Conservation (phyloP, 2,888 invertebrate genomes). For the Erannis defoliaria region DNA sequence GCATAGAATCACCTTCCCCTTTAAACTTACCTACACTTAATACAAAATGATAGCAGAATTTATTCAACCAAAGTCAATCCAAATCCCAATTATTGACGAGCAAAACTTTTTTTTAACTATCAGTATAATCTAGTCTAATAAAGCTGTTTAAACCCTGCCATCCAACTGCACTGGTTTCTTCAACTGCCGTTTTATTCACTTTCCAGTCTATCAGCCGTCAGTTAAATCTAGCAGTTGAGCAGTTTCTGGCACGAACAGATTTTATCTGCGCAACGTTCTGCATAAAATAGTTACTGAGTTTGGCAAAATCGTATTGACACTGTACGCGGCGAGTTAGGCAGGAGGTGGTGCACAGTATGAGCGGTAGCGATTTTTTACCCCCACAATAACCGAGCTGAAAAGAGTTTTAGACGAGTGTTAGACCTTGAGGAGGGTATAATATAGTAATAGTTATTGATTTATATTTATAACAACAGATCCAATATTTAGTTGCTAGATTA, state of each 20-base stretch:
- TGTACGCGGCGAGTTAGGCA: constrained; percentile 44
- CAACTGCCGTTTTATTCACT: constrained; percentile 21
- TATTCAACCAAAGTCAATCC: too few species aligned
- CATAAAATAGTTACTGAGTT: constrained; percentile 59
- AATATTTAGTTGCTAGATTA: too few species aligned
- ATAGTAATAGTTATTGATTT: too few species aligned
- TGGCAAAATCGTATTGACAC: constrained; percentile 63
- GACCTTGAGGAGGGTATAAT: too few species aligned
- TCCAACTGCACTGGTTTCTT: constrained; percentile 3
- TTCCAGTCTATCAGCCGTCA: constrained; percentile 17
- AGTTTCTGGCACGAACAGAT: constrained; percentile 41
- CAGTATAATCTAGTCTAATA: background rate
- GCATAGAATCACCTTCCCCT: too few species aligned
- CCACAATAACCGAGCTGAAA: too few species aligned
- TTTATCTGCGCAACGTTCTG: constrained; percentile 47
- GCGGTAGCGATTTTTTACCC: background rate
- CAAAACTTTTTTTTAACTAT: too few species aligned
- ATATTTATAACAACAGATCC: too few species aligned
- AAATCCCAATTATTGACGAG: too few species aligned
- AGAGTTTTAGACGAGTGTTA: too few species aligned
- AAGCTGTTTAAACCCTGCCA: background rate
- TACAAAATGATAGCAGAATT: too few species aligned
- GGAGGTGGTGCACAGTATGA: constrained; percentile 43
- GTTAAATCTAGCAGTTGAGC: constrained; percentile 30
- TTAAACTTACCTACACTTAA: too few species aligned